A percentile compares a stretch with the other conserved stretches of the same genome.
These are phyloP conservation scores for Lutjanus erythropterus DNA, from an alignment of 2,113 vertebrate species.

Conservation along the genomic window DNA sequence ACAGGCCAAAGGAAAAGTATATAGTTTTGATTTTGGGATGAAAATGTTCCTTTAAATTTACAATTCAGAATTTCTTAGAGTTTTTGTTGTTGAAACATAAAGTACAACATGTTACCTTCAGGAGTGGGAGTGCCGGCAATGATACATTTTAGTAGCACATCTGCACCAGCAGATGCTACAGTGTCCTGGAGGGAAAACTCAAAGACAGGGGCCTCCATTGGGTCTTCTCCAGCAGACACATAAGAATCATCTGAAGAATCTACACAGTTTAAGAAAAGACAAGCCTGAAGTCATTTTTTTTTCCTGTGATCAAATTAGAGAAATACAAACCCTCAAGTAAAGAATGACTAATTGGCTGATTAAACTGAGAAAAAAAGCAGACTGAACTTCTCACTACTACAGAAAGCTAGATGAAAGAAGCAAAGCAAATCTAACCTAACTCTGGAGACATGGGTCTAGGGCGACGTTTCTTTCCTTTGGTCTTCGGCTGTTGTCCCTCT, in stretches of 20 bases:
- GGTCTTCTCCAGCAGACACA: conserved; percentile 95
- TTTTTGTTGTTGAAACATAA: conserved; percentile 7
- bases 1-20: too few species aligned
- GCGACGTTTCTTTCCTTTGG: conserved; percentile 91
- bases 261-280: conserved; percentile 71
- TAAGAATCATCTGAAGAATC: conserved; percentile 98
- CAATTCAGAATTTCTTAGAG: neutral
- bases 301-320: neutral
- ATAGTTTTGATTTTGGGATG: too few species aligned
- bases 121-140: conserved; percentile 92
- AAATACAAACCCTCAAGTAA: neutral
- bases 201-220: conserved; percentile 94
- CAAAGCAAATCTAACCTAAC: conserved; percentile 84
- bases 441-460: conserved; percentile 92
- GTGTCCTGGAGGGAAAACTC: conserved; percentile 92
- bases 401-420: conserved; percentile 15
- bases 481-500: conserved; percentile 85
- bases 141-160: conserved; percentile 93
- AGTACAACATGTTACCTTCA: conserved; percentile 85
- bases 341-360: neutral
- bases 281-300: conserved; percentile 14
- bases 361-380: conserved; percentile 11
- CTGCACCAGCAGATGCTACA: conserved; percentile 86
- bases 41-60: too few species aligned
- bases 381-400: neutral